Evolutionary conservation across 2,888 invertebrate genomes (phyloP).

Genomic region (Aspidiotus destructor): DNA sequence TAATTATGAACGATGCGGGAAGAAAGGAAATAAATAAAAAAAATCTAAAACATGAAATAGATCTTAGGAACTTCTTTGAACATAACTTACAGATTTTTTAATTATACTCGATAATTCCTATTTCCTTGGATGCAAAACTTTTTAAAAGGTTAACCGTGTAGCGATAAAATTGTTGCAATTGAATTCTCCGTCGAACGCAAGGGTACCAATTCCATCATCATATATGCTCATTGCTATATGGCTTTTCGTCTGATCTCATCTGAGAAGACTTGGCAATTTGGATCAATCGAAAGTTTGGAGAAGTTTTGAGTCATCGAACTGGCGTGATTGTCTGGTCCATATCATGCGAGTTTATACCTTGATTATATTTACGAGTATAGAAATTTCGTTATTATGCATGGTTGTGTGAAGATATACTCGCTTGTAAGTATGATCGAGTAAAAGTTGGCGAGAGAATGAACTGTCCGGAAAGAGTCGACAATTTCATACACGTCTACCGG

Average conservation of each 20-base stretch:
- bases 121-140: not conserved
- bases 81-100: not conserved
- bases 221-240: not conserved
- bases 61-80: not conserved
- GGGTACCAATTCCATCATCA: not conserved
- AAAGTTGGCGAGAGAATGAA: not conserved
- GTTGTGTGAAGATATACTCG: no score
- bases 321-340: not conserved
- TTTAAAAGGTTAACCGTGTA: conserved; percentile 1
- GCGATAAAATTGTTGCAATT: not conserved
- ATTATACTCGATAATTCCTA: not conserved
- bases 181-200: not conserved
- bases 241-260: not conserved
- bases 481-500: not conserved
- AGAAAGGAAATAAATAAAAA: conserved; percentile 1
- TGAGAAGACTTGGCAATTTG: not conserved
- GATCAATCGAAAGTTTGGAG: not conserved
- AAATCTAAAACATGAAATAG: not conserved
- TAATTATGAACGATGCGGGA: not conserved
- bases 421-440: not conserved
- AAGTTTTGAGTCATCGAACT: conserved; percentile 2
- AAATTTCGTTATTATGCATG: not conserved
- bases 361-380: not conserved
- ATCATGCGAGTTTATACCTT: not conserved
- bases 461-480: not conserved